Base-by-base conservation (phyloP, 2,888 invertebrate species). In the Patella depressa region DNA sequence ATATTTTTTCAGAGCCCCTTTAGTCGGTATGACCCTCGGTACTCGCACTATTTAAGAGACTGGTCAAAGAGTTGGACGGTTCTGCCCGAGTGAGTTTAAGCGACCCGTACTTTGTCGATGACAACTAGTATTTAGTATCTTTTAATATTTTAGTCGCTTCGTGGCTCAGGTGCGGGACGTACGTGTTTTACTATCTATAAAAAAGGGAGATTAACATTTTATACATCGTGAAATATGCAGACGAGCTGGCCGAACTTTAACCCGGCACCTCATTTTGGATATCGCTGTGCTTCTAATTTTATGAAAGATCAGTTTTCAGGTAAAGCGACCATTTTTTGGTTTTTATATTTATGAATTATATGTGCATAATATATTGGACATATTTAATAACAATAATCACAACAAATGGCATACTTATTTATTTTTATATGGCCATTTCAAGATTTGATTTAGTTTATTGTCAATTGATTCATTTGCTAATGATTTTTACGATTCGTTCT, bases 221-320 rank as follows among this genome's bases (percentile, higher is more conserved):
- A 45, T 45, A 45, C 34, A 45, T 7, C 34, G 34, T 65, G 65
- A 65, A 65, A 24, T 24, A 65, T 65, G 65, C 65, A 65, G 24
- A 24, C 65, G 65, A 65, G 65, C 14, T 65, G 65, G 65, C 19
- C 65, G 19, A 65, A 65, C 24, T 65, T 65, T 65, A 24, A 19
- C 7, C 65, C 65, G 65, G 65, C 65, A 24, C 65, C 65, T 65
- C 65, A 65, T 65, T 65, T 65, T 65, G 65, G 65, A 65, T 65
- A 65, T 65, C 65, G 65, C 65, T 65, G 65, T 65, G 24, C 65
- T 12, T 24, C 65, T 65, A 65, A 65, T 19, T 65, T 65, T 65
- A 65, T 65, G 24, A 65, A 65, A 19, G 65, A 65, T 65, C 65
- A 65, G 15, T 65, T 65, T 65, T 65, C 65, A 65, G 65, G 65